Percentiles rank a stretch among this genome's conserved stretches.
These are phyloP conservation scores for Cryptotermes secundus DNA, from an alignment of 1,140 invertebrate species.

Conservation along the genomic window DNA sequence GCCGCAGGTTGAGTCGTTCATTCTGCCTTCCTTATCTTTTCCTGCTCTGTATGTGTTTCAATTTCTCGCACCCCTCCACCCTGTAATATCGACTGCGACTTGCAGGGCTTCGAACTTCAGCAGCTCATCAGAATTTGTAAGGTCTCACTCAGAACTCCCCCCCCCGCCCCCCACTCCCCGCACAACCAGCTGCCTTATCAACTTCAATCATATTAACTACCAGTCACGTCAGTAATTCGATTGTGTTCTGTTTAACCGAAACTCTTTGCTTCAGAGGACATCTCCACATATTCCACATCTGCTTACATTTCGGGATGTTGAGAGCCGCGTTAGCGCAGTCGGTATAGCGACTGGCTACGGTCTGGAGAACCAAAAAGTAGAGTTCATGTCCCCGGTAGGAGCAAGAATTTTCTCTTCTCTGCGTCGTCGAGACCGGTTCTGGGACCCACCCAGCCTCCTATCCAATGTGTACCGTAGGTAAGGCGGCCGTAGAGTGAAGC, in stretches of 20 bases:
- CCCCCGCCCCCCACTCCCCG: neutral
- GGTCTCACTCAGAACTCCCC: neutral
- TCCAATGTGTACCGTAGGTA: too few relatives aligned
- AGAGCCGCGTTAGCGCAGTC: too few relatives aligned
- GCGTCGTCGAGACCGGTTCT: too few relatives aligned
- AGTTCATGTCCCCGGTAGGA: too few relatives aligned
- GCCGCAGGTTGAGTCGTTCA: neutral
- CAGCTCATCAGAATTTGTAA: constrained; percentile 8
- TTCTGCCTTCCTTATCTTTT: neutral
- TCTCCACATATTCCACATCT: too few relatives aligned
- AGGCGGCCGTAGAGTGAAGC: too few relatives aligned
- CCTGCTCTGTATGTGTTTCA: neutral
- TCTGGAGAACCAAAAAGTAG: too few relatives aligned
- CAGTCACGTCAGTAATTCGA: neutral
- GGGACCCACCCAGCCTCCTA: too few relatives aligned
- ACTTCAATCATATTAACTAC: constrained; percentile 14
- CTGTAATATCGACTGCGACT: neutral
- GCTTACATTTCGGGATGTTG: too few relatives aligned
- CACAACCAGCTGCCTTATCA: neutral
- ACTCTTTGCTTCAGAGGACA: neutral
- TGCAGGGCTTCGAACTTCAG: neutral
- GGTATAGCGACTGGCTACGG: too few relatives aligned
- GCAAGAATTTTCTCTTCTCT: too few relatives aligned
- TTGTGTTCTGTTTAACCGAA: neutral
- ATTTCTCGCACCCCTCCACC: neutral